Evolutionary conservation across 2,113 vertebrate genomes (phyloP), one percentile per base, ranked within the genome.

Genomic region (Forbesichthys papilliferus): DNA sequence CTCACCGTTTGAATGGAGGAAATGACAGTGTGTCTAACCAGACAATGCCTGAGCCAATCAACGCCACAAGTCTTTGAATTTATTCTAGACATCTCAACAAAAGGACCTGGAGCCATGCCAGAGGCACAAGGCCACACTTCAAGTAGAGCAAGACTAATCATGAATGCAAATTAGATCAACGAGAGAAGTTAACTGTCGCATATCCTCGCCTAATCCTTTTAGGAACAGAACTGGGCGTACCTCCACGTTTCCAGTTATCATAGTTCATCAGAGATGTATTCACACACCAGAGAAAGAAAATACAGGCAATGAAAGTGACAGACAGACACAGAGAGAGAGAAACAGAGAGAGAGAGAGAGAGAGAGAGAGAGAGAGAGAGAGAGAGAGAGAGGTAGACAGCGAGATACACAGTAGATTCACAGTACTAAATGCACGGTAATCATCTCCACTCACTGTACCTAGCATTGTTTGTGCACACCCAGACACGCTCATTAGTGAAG

Each of bases 91-190:
- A 78, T 49, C 36, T 54, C 4, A 73, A 85, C 71, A 86, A 87
- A 14, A 80, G 47, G 49, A 12, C 18, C 64, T 77, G 73, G 79
- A 74, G 48, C 84, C 61, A 67, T 79, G 72, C 71, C 67, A 36
- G 2, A 61, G 76, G 71, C 75, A 84, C 70, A 76, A 86, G 79
- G 82, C 77, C 73, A 74, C 74, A 80, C 68, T 85, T 85, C 61
- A 79, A 85, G 78, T 68, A 65, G 74, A 85, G 77, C 84, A 64
- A 79, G 78, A 78, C 83, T 79, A 85, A 88, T 85, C 78, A 80
- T 73, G 79, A 87, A 88, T 88, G 83, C 84, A 82, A 88, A 88
- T 84, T 67, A 79, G 82, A 27, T 78, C 79, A 78, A 79, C 51
- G 64, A 69, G 53, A 77, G 74, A 81, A 74, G 68, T 71, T 72